Base-by-base conservation (phyloP, 1,140 invertebrate species). In the Neotoxoptera formosana region DNA sequence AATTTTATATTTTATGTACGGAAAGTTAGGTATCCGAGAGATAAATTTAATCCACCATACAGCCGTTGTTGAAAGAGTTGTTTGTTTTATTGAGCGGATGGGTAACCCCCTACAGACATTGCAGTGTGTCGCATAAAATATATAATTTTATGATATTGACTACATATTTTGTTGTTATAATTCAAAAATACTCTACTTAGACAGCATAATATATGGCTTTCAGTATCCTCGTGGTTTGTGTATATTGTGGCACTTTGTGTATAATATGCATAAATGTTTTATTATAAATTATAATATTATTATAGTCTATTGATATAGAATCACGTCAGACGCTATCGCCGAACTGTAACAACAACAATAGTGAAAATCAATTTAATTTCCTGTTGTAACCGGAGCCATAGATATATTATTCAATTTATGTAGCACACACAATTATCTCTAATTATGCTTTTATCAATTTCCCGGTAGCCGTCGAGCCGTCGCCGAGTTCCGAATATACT, bases 311-410 rank as follows among this genome's bases (percentile, higher is more conserved):
- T 41, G 45, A 47, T 47, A 45, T 47, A 86, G 11, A 86, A 47
- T 47, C 25, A 47, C 9, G 11, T 86, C 47, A n/a, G 60, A n/a
- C 60, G n/a, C n/a, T n/a, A 76, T 34, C 14, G 30, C 30, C n/a
- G 60, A 7, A n/a, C 60, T 76, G 14, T n/a, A 67, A 67, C n/a
- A 76, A 76, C 30, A 67, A 67, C 30, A 76, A 76, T 41, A 84
- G 41, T 47, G 45, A 30, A 87, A 48, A 87, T 41, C 21, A 84
- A 45, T 87, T 87, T 47, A 48, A 87, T 87, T 87, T 87, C 86
- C 86, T 87, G 30, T 48, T n/a, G 86, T 14, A 51, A n/a, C n/a
- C 30, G 14, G 14, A 76, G 60, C n/a, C n/a, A 17, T 76, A 76
- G n/a, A 76, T 76, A 76, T 67, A n/a, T n/a, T 76, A 76, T 76